Base-by-base conservation (phyloP, 2,888 invertebrate genomes). In the Norana najaformis region DNA sequence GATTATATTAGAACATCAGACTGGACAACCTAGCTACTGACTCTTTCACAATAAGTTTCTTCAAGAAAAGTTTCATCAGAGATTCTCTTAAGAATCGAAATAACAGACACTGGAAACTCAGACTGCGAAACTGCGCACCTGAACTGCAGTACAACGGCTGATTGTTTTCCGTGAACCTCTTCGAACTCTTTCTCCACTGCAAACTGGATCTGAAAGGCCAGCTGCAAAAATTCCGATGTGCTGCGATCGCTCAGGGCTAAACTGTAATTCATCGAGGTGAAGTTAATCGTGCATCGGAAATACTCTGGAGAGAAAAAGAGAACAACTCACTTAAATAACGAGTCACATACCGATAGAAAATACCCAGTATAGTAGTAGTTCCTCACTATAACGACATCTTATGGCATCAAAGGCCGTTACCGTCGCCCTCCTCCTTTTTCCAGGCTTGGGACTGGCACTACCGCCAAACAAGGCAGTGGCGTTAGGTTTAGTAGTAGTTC, bases 81-180 rank as follows among this genome's bases (percentile, higher is more conserved):
- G 3, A n/a, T 11, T n/a, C 8, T 69, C 69, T 69, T 3, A n/a
- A 69, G 69, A 69, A 69, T n/a, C 8, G 69, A 30, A 69, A 69
- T 13, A 5, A 11, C 69, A n/a, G 69, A 53, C 5, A 53, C 11
- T 4, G 30, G 69, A 69, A 69, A 69, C n/a, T 69, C 47, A 2
- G 23, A 23, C 23, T 47, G n/a, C n/a, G 13, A 69, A n/a, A 8
- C 35, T n/a, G 35, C 85, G n/a, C n/a, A 97, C 97, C 96, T 96
- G 93, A 97, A 96, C 92, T 96, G 96, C 36, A 97, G 96, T 35
- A 97, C 96, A 90, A 96, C 96, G 0, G 96, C 96, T 11, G 95
- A 95, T 93, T 96, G 96, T 13, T 95, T 95, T 88, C 96, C 96
- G 0, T 96, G 96, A 47, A 95, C 92, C 18, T 95, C 95, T 93